phyloP scores from a whole-genome alignment of 2,888 invertebrate species.

The Dysmachus trigonus region DNA sequence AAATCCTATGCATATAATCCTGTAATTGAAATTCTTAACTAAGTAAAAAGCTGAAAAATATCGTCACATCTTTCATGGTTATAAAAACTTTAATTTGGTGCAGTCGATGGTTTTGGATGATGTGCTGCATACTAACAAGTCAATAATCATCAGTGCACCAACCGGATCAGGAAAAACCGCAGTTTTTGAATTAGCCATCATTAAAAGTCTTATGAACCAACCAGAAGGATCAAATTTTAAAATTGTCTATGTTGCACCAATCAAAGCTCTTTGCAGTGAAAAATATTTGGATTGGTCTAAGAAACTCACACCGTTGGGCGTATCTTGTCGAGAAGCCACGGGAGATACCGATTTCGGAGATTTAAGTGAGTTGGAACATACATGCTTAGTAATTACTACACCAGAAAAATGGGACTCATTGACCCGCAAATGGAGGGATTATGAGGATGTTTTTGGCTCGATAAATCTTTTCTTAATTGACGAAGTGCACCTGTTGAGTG shows the following conservation, averaged over 20 bases:
- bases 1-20: no score
- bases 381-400: slow-evolving; percentile 78
- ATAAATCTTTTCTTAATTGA: slow-evolving; percentile 78
- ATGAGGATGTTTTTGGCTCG: slow-evolving; percentile 69
- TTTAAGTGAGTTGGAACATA: slow-evolving; percentile 65
- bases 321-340: slow-evolving; percentile 76
- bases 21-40: background rate
- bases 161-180: slow-evolving; percentile 87
- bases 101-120: slow-evolving; percentile 78
- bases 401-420: slow-evolving; percentile 88
- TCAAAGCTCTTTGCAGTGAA: slow-evolving; percentile 82
- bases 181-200: slow-evolving; percentile 82
- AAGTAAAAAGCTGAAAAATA: slow-evolving; percentile 66
- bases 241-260: slow-evolving; percentile 85
- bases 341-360: slow-evolving; percentile 78
- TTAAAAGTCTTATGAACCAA: slow-evolving; percentile 70
- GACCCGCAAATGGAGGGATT: slow-evolving; percentile 78
- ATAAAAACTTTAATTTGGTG: slow-evolving; percentile 75
- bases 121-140: slow-evolving; percentile 73
- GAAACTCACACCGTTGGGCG: slow-evolving; percentile 72
- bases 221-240: slow-evolving; percentile 68
- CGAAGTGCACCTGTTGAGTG: slow-evolving; percentile 80
- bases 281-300: slow-evolving; percentile 75
- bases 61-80: slow-evolving; percentile 67
- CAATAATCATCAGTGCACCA: slow-evolving; percentile 80